A percentile compares a stretch with the other conserved stretches of the same genome.
Evolutionary conservation across 92 coral and sea anemone genomes (phyloP).

Genomic region (Paramuricea clavata): DNA sequence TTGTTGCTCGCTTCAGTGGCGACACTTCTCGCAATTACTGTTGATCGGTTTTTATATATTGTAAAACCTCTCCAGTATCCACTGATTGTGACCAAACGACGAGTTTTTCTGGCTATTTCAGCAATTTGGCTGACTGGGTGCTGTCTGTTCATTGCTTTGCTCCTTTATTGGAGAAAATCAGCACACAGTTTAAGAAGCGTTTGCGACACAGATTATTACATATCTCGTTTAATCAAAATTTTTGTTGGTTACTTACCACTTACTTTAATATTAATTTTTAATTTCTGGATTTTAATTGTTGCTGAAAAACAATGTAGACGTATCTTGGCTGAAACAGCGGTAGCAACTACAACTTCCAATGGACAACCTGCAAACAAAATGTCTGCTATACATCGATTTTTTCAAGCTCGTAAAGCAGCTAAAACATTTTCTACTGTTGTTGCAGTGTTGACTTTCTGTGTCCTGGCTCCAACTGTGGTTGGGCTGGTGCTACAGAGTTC

Average conservation of each 20-base stretch:
- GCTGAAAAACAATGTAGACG: not conserved
- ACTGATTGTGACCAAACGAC: too few relatives aligned
- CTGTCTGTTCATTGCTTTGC: not conserved
- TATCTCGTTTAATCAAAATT: not conserved
- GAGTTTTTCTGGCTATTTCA: too few relatives aligned
- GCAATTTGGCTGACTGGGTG: not conserved
- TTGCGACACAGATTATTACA: not conserved
- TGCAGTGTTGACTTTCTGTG: not conserved
- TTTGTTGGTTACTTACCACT: not conserved
- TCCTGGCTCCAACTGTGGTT: not conserved
- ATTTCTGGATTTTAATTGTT: too few relatives aligned
- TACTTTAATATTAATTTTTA: too few relatives aligned
- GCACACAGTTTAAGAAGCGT: not conserved
- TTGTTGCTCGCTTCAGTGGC: not conserved
- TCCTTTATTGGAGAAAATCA: not conserved
- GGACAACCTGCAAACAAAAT: too few relatives aligned
- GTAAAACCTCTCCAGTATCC: not conserved
- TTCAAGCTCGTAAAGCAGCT: not conserved
- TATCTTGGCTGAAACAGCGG: not conserved
- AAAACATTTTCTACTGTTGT: not conserved
- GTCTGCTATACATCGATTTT: too few relatives aligned
- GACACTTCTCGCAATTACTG: too few relatives aligned
- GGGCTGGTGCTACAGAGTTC: too few relatives aligned
- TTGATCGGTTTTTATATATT: not conserved
- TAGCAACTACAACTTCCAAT: not conserved